Percentiles rank a stretch among this genome's conserved stretches.
Evolutionary conservation across 1,140 invertebrate genomes (phyloP).

Genomic region (Caenorhabditis latens): DNA sequence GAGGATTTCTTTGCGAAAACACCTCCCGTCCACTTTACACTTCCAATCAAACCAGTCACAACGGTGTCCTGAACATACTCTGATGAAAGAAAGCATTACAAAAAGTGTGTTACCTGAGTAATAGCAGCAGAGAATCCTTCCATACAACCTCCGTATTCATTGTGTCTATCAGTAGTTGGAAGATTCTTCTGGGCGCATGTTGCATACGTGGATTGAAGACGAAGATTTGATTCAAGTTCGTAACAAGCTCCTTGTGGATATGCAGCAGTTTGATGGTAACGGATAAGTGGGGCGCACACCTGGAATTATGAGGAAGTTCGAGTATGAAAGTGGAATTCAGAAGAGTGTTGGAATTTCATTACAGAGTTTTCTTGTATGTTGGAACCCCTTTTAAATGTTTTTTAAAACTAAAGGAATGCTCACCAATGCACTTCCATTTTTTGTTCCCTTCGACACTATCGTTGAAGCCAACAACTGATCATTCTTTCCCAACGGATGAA

Average conservation of each 20-base stretch:
- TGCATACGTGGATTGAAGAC: conserved; percentile 16
- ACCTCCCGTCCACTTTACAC: conserved; percentile 76
- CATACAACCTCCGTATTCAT: conserved; percentile 77
- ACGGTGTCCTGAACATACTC: conserved; percentile 70
- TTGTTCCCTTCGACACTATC: conserved; percentile 53
- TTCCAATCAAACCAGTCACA: conserved; percentile 75
- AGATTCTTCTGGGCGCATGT: conserved; percentile 63
- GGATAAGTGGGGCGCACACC: conserved; percentile 62
- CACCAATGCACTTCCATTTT: conserved; percentile 59
- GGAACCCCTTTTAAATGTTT: background rate
- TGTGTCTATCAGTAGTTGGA: conserved; percentile 74
- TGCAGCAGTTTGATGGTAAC: conserved; percentile 61
- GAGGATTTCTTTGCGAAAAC: conserved; percentile 68
- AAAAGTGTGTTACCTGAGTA: conserved; percentile 66
- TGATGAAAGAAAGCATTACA: background rate
- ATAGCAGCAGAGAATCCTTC: conserved; percentile 75
- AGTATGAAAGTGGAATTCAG: background rate
- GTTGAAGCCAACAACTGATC: conserved; percentile 58
- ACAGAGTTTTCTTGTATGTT: background rate
- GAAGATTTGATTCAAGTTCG: conserved; percentile 50
- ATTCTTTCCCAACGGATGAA: conserved; percentile 60
- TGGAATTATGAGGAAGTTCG: background rate
- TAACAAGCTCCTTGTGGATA: conserved; percentile 64
- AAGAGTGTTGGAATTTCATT: background rate
- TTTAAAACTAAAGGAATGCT: background rate